Evolutionary conservation across 1,140 invertebrate genomes (phyloP).

Genomic region (Wiebesia pumilae): DNA sequence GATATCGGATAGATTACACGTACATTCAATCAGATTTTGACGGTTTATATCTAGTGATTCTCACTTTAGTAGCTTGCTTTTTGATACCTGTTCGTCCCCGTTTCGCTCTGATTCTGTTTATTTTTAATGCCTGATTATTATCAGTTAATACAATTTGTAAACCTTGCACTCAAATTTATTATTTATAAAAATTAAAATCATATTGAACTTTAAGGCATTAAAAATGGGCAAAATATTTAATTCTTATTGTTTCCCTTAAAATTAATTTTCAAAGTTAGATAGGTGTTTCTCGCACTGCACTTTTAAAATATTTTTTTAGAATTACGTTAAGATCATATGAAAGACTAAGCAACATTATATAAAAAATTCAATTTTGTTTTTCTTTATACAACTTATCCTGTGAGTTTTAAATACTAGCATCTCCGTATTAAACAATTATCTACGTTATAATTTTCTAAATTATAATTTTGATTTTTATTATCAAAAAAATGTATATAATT

Average conservation of each 20-base stretch:
- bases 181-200: constrained; percentile 25
- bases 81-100: not conserved
- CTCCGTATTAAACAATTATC: constrained; percentile 21
- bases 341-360: constrained; percentile 49
- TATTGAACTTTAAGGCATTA: not conserved
- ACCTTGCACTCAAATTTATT: constrained; percentile 9
- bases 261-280: constrained; percentile 48
- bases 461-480: constrained; percentile 21
- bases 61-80: constrained; percentile 24
- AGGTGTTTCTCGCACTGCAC: constrained; percentile 17
- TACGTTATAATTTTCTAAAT: constrained; percentile 14
- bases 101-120: constrained; percentile 43
- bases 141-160: not conserved
- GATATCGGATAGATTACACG: constrained; percentile 46
- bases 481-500: not conserved
- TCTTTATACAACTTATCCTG: constrained; percentile 44
- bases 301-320: constrained; percentile 41
- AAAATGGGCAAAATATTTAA: constrained; percentile 33
- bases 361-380: constrained; percentile 51
- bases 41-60: constrained; percentile 43
- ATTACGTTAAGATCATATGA: constrained; percentile 48
- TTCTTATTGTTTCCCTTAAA: constrained; percentile 45
- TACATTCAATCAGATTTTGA: constrained; percentile 51
- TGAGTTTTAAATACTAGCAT: constrained; percentile 30
- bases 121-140: not conserved